Base-by-base conservation (phyloP, 2,888 invertebrate genomes). In the Habrosyne pyritoides region DNA sequence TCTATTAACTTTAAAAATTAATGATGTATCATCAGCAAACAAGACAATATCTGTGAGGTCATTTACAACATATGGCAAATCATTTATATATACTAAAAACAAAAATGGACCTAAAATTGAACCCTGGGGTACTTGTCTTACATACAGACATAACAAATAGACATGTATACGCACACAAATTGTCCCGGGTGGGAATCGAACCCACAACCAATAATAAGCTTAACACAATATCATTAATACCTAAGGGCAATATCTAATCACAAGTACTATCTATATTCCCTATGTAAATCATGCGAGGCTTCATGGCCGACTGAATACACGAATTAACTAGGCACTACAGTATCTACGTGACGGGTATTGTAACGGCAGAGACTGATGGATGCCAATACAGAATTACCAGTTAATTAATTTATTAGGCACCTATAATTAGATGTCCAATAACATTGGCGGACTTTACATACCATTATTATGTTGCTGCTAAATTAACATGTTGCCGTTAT, bases 331-430 rank as follows among this genome's bases (percentile, higher is more conserved):
- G 61, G 64, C 63, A 64, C 52, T 61, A 59, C 47, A 42, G 53
- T 53, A 36, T 50, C 57, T 60, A 63, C 64, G 64, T 71, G 71
- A 69, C 64, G 59, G 53, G 62, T 64, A 64, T 56, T 63, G 61
- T 64, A 61, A 52, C 59, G 56, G 52, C 53, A 61, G 66, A 79
- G 79, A 81, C 78, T 83, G 74, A 81, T 78, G 79, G 76, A 71
- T 69, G 66, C 75, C 76, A 69, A 78, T 77, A 75, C 74, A 69
- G 81, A 83, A 87, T 89, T 87, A 84, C 79, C 72, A 77, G 79
- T 83, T 88, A 89, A 90, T 90, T 86, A 90, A 88, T 90, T 83
- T 87, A 89, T 79, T 84, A 81, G 75, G 72, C 69, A 69, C 63
- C 72, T 73, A 77, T 87, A 86, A 89, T 85, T 83, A 82, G 79